phyloP scores from a whole-genome alignment of 2,888 invertebrate genomes.

The Eupithecia centaureata region DNA sequence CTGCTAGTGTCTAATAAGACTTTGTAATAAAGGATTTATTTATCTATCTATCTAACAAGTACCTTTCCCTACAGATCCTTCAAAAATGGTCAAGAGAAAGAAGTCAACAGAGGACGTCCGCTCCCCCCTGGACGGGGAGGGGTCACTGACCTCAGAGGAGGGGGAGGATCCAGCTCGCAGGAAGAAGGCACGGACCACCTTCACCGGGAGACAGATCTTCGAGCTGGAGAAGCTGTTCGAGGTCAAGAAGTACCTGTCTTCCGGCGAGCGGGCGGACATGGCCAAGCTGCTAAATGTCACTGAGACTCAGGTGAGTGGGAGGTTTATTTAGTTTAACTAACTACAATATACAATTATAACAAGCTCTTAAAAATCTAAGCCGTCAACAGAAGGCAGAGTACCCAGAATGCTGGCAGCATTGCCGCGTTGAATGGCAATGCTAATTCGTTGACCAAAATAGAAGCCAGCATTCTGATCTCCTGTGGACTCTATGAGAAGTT shows the following conservation, averaged over 20 bases:
- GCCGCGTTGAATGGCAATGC: no score
- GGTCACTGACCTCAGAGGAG: slow-evolving; percentile 75
- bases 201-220: slow-evolving; percentile 97
- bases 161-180: slow-evolving; percentile 83
- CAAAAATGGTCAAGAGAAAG: slow-evolving; percentile 75
- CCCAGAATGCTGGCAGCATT: no score
- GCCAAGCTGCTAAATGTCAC: slow-evolving; percentile 96
- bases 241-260: slow-evolving; percentile 97
- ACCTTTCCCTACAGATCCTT: slow-evolving; percentile 58
- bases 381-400: no score
- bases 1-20: no score
- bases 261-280: slow-evolving; percentile 97
- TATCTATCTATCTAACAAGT: no score
- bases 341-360: no score
- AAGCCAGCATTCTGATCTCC: no score
- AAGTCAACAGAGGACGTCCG: slow-evolving; percentile 77
- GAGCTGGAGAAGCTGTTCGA: slow-evolving; percentile 98
- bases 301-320: slow-evolving; percentile 94
- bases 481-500: no score
- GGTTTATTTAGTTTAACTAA: not conserved
- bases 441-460: no score
- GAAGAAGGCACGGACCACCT: slow-evolving; percentile 96
- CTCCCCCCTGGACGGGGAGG: slow-evolving; percentile 75
- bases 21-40: no score
- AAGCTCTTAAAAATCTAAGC: no score